Percentiles rank a stretch among this genome's conserved stretches.
Evolutionary conservation across 2,113 vertebrate genomes (phyloP).

Genomic region (Apodemus speciosus): DNA sequence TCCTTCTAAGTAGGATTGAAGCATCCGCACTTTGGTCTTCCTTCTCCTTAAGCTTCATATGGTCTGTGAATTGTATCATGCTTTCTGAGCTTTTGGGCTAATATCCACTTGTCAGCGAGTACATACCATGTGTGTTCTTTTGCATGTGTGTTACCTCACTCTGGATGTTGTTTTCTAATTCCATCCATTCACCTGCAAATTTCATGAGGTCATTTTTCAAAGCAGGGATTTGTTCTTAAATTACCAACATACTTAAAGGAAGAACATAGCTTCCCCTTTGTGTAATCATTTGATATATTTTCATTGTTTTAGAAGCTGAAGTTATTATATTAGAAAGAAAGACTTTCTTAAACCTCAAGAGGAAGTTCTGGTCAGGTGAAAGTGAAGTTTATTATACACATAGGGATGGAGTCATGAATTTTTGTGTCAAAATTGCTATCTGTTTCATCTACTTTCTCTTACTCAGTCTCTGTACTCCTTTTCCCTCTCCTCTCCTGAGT

Average conservation of each 20-base stretch:
- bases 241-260: neutral
- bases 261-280: neutral
- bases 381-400: neutral
- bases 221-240: neutral
- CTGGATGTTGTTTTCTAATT: too few species aligned
- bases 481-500: neutral
- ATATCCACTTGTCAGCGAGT: too few species aligned
- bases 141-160: too few species aligned
- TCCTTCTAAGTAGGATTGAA: too few species aligned
- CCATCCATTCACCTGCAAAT: too few species aligned
- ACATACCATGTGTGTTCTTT: too few species aligned
- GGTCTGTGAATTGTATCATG: too few species aligned
- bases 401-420: neutral
- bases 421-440: neutral
- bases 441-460: neutral
- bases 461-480: neutral
- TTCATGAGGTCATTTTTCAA: neutral
- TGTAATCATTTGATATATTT: conserved; percentile 22
- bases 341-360: neutral
- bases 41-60: too few species aligned
- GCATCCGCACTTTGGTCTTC: too few species aligned
- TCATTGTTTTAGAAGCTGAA: neutral
- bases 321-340: neutral
- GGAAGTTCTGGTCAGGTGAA: neutral
- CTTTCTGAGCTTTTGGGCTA: too few species aligned